phyloP scores from a whole-genome alignment of 2,797 vertebrate species.

The Hydrolagus colliei region DNA sequence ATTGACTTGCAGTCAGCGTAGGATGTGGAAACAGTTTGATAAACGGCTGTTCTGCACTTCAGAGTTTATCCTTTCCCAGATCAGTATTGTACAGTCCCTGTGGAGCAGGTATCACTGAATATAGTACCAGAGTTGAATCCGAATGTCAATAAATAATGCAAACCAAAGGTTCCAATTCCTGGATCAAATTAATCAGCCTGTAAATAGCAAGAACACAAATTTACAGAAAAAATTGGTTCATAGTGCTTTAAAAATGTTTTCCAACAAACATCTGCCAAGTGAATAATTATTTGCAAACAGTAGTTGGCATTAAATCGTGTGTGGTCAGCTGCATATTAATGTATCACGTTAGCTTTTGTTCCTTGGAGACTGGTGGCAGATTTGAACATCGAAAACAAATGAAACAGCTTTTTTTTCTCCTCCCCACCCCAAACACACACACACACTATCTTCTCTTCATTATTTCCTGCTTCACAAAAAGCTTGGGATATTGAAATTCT shows the following conservation, averaged over 20 bases:
- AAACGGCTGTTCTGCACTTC: neutral
- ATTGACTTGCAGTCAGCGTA: neutral
- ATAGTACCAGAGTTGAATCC: neutral
- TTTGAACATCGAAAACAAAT: neutral
- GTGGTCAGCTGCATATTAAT: neutral
- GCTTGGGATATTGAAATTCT: neutral
- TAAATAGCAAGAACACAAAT: neutral
- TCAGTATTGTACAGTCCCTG: neutral
- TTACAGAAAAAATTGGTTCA: neutral
- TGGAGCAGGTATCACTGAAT: neutral
- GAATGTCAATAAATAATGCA: neutral
- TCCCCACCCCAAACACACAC: no score
- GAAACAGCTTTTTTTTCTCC: neutral
- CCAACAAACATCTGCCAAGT: neutral
- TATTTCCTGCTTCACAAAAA: neutral
- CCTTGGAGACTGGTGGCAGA: neutral
- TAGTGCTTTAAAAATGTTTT: neutral
- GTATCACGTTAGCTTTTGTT: neutral
- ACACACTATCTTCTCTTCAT: neutral
- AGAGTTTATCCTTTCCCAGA: slow-evolving; percentile 4
- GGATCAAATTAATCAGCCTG: neutral
- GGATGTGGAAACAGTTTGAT: neutral
- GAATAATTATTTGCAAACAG: neutral
- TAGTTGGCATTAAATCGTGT: neutral
- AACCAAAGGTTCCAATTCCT: neutral